Percentiles rank a stretch among this genome's conserved stretches.
Evolutionary conservation across 1,140 invertebrate species (phyloP).

Genomic region (Acromyrmex charruanus): DNA sequence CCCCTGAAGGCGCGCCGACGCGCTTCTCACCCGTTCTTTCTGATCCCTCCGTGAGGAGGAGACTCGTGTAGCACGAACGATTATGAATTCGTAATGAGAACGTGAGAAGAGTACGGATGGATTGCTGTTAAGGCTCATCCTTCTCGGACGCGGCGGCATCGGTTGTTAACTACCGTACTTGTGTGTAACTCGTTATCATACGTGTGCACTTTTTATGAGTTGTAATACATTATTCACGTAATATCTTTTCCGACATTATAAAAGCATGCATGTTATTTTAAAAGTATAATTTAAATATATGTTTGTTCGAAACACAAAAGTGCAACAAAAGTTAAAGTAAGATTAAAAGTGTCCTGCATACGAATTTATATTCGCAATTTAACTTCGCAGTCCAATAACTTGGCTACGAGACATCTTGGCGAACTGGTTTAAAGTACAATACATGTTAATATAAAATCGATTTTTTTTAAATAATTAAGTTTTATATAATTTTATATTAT

Average conservation of each 20-base stretch:
- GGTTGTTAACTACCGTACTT: slow-evolving; percentile 32
- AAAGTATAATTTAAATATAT: slow-evolving; percentile 16
- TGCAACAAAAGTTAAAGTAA: neutral
- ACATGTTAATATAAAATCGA: neutral
- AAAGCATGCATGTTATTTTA: neutral
- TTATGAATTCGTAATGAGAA: slow-evolving; percentile 57
- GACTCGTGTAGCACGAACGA: slow-evolving; percentile 67
- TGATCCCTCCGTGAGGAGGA: slow-evolving; percentile 26
- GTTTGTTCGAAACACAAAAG: neutral
- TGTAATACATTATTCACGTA: neutral
- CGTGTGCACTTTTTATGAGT: neutral
- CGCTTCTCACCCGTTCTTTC: slow-evolving; percentile 19
- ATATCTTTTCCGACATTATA: neutral
- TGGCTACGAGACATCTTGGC: neutral
- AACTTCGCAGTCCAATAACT: neutral
- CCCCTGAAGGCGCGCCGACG: slow-evolving; percentile 27
- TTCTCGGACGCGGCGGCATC: slow-evolving; percentile 19
- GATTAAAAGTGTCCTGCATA: neutral
- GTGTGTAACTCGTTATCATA: slow-evolving; percentile 30
- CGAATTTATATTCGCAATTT: slow-evolving; percentile 11
- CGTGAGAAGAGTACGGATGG: slow-evolving; percentile 46
- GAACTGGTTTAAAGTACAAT: neutral
- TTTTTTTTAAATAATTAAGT: neutral
- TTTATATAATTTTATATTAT: slow-evolving; percentile 23
- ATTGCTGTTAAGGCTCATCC: slow-evolving; percentile 23